These are phyloP conservation scores for Cotesia chilonis DNA, from an alignment of 1,140 invertebrate species.

Conservation along the genomic window DNA sequence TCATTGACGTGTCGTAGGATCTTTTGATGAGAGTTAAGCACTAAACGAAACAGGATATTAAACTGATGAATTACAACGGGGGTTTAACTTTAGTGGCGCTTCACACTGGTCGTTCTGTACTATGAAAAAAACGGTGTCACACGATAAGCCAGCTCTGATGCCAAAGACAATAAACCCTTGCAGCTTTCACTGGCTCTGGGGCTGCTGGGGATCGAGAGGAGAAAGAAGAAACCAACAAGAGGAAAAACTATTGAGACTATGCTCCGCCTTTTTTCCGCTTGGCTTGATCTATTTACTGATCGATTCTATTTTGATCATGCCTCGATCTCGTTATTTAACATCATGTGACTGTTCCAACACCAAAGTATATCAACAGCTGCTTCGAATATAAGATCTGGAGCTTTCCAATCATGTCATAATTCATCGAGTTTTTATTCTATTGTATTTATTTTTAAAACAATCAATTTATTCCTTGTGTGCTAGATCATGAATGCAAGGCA, in stretches of 20 bases:
- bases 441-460: not conserved
- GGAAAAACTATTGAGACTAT: conserved; percentile 36
- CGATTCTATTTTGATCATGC: conserved; percentile 64
- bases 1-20: not conserved
- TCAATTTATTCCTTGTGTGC: conserved; percentile 3
- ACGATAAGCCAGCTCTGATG: conserved; percentile 56
- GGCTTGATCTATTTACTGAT: conserved; percentile 65
- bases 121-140: conserved; percentile 57
- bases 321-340: conserved; percentile 56
- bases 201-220: conserved; percentile 13
- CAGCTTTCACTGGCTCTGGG: conserved; percentile 25
- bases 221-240: conserved; percentile 47
- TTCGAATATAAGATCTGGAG: no score
- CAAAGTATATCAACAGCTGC: no score
- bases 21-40: conserved; percentile 15
- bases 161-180: conserved; percentile 57
- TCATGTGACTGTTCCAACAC: not conserved
- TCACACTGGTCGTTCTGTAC: conserved; percentile 22
- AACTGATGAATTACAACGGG: conserved; percentile 44
- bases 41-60: conserved; percentile 44
- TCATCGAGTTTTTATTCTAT: not conserved
- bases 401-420: not conserved
- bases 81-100: conserved; percentile 39
- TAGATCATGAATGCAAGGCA: conserved; percentile 77
- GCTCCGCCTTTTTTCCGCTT: conserved; percentile 33